Conservation (phyloP, 2,888 invertebrate species). For the Pyralis farinalis region DNA sequence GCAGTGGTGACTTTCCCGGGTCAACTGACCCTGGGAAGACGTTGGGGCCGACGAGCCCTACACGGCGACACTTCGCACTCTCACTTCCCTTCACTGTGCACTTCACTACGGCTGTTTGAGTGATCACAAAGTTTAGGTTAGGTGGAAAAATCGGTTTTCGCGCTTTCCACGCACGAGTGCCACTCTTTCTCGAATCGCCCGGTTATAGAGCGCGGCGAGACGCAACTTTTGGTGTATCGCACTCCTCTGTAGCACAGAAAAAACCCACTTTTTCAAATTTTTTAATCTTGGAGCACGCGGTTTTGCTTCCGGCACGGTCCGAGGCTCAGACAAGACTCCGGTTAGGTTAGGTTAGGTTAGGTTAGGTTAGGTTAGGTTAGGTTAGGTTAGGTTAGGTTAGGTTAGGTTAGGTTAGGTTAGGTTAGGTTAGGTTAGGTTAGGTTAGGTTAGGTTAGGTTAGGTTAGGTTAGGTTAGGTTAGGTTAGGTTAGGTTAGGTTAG, state of each 20-base stretch:
- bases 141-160: too few species aligned
- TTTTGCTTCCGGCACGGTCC: neutral
- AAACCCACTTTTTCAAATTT: neutral
- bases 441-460: neutral
- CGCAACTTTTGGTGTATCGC: neutral
- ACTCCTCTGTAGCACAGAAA: neutral
- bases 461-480: neutral
- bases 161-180: neutral
- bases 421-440: neutral
- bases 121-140: too few species aligned
- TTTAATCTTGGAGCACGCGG: neutral
- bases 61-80: too few species aligned
- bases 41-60: too few species aligned
- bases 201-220: neutral
- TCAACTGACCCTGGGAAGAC: too few species aligned
- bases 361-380: slow-evolving; percentile 18
- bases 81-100: too few species aligned
- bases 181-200: neutral
- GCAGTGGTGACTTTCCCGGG: too few species aligned
- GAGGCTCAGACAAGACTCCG: slow-evolving; percentile 1
- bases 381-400: slow-evolving; percentile 2
- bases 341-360: slow-evolving; percentile 19
- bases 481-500: neutral
- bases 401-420: neutral
- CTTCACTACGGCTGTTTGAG: too few species aligned